These are phyloP conservation scores for Psix sp. DNA, from an alignment of 1,140 invertebrate species.

Conservation along the genomic window DNA sequence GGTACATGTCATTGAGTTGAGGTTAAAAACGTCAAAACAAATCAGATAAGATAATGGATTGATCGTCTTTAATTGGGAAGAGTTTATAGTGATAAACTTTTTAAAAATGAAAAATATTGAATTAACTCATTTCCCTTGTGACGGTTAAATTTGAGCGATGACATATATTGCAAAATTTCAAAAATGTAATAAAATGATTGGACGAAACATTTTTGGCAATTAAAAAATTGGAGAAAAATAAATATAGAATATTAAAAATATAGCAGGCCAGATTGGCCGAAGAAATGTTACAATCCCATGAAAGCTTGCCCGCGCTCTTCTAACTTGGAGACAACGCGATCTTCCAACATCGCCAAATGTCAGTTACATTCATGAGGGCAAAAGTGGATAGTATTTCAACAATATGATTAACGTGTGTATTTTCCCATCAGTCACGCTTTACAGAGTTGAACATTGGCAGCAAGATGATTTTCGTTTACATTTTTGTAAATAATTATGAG, in stretches of 20 bases:
- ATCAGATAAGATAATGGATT: too few relatives aligned
- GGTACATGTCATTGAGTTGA: constrained; percentile 52
- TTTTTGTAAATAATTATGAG: neutral
- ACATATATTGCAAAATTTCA: neutral
- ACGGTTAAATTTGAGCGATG: too few relatives aligned
- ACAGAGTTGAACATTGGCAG: constrained; percentile 2
- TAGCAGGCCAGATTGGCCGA: constrained; percentile 64
- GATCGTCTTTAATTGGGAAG: too few relatives aligned
- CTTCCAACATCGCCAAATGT: constrained; percentile 45
- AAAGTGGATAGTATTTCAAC: constrained; percentile 50
- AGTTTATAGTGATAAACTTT: constrained; percentile 1
- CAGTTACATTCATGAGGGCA: constrained; percentile 53
- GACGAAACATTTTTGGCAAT: too few relatives aligned
- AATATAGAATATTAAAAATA: constrained; percentile 28
- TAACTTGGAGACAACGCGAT: constrained; percentile 32
- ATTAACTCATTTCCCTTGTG: too few relatives aligned
- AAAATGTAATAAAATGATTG: neutral
- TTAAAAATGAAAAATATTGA: constrained; percentile 7
- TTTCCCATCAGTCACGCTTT: constrained; percentile 14
- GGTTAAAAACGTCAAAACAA: constrained; percentile 22
- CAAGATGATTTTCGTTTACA: neutral
- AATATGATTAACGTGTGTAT: constrained; percentile 23
- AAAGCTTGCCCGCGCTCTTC: constrained; percentile 22
- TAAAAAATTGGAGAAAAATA: neutral
- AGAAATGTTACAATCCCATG: constrained; percentile 62